Evolutionary conservation across 2,888 invertebrate species (phyloP), one percentile per base, ranked within the genome.

Genomic region (Cerastoderma edule): DNA sequence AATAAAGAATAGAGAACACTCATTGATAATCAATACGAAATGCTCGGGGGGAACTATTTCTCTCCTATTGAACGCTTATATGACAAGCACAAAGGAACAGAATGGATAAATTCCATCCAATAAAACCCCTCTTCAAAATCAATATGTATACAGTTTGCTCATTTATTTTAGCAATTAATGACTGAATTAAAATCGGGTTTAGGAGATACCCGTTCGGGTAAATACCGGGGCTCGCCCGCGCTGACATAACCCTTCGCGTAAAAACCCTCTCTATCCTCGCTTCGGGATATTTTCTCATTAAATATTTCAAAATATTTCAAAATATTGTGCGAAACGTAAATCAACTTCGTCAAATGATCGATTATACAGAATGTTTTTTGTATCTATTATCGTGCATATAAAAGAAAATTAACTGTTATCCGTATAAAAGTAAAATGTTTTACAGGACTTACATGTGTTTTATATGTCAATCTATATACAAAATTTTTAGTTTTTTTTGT

Each of bases 101-200:
- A 78, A 72, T 54, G 67, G 54, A 66, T 66, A 60, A 63, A 63
- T 65, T 68, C 65, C 65, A 53, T 66, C 30, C 39, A 64, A 68
- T 73, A 60, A 60, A 60, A 60, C 39, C n/a, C 60, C 39, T 60
- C 60, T 39, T 60, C 39, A 60, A 60, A 35, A 73, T 70, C 63
- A 69, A 70, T 70, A 44, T 35, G 60, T 69, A 56, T 63, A 68
- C 60, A 30, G 70, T 75, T 63, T 78, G 73, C 67, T 75, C 80
- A 81, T 77, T 81, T 81, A 72, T 77, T 75, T 72, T 74, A 77
- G 66, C 74, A 80, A 80, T 80, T 75, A 80, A 75, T 71, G 74
- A 27, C 67, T 65, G 48, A 74, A 80, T 77, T 74, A 72, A 69
- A 72, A 50, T 19, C 56, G 54, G 32, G 56, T 35, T 60, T 60